Evolutionary conservation across 2,113 vertebrate species (phyloP), one percentile per base, ranked within the genome.

Genomic region (Coptodon rendalli): DNA sequence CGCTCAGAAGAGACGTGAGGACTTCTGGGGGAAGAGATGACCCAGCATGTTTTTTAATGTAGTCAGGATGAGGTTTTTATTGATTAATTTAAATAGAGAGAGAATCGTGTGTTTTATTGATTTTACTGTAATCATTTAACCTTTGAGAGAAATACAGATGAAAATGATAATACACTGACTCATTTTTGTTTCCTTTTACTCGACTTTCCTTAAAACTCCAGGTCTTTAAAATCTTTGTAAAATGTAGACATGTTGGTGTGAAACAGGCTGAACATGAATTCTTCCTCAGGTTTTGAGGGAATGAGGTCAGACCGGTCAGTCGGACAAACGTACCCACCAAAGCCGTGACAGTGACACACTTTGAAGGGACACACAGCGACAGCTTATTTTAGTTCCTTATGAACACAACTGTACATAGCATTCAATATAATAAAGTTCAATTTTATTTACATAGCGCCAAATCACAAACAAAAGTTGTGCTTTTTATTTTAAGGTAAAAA

Each of bases 11-110:
- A 94, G 95, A 52, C 82, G 86, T 2, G 86, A 93, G 6, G 14
- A 87, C 50, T 95, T 95, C 87, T 95, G 95, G 95, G 94, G 89
- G 22, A 94, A 93, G 54, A 86, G 80, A 63, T 94, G 93, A 95
- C 45, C 16, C n/a, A 9, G 81, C 9, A 5, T 38, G 6, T 59
- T 22, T 22, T 48, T 31, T 43, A 3, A 66, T 48, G 63, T 79
- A 57, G 50, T 50, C 22, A 57, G 13, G 53, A 13, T 57, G 4
- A 78, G 53, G n/a, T 71, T 36, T 80, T 85, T 59, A 61, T 81
- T 87, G 78, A 29, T 14, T 17, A 52, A 50, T 84, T 16, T 38
- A 68, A 50, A 50, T 50, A 50, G 24, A 50, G 38, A 27, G 9
- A 50, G 48, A 78, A 50, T 31, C 0, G 2, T 50, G 43, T 78